Percentiles rank a stretch among this genome's conserved stretches.
phyloP scores from a whole-genome alignment of 2,113 vertebrate species.

The Phoenicopterus ruber region DNA sequence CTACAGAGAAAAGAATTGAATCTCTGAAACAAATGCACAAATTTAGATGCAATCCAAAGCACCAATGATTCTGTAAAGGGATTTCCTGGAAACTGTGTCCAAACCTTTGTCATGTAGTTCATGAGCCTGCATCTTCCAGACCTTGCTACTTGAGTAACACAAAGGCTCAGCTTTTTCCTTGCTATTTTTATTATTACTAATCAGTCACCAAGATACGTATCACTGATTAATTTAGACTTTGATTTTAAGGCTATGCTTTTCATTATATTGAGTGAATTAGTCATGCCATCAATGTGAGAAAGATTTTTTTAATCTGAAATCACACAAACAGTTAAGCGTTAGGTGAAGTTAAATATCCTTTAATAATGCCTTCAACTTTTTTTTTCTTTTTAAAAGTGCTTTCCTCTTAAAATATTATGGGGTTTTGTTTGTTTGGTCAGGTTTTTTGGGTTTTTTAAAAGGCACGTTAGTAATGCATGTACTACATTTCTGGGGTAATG shows the following conservation, averaged over 20 bases:
- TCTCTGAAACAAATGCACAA: background rate
- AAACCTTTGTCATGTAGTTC: background rate
- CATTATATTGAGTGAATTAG: background rate
- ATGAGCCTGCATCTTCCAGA: background rate
- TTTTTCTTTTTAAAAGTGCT: background rate
- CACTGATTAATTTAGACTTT: background rate
- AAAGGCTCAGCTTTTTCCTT: background rate
- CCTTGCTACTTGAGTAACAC: background rate
- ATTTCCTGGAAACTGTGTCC: background rate
- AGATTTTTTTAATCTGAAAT: background rate
- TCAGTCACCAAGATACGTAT: background rate
- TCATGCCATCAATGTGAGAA: background rate
- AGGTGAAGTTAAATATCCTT: background rate
- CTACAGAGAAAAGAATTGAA: background rate
- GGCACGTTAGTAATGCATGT: background rate
- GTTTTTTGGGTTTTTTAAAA: background rate
- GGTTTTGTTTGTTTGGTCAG: background rate
- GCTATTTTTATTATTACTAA: background rate
- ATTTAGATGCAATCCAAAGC: background rate
- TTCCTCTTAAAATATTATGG: background rate
- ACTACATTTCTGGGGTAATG: background rate
- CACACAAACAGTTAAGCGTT: background rate
- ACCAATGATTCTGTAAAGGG: background rate
- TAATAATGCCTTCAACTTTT: background rate
- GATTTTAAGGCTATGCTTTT: background rate